A percentile compares a stretch with the other conserved stretches of the same genome.
Conservation (phyloP, 2,888 invertebrate genomes). For the Drosophila anomalata region DNA sequence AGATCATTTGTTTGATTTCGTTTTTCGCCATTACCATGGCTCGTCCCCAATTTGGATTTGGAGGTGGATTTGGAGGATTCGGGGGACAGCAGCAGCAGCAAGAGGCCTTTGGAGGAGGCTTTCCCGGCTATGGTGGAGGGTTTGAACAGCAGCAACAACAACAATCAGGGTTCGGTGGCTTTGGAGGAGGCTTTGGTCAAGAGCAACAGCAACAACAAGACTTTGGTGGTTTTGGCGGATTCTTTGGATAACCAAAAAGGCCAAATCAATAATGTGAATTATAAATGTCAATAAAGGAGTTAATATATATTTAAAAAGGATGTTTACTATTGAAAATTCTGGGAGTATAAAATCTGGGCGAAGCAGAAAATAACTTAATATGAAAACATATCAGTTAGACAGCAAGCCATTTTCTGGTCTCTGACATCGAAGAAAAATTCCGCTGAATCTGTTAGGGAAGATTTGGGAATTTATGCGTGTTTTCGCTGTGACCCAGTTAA, state of each 20-base stretch:
- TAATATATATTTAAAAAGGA: too few species aligned
- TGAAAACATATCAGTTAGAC: too few species aligned
- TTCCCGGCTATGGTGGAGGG: not conserved
- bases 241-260: too few species aligned
- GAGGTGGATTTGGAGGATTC: not conserved
- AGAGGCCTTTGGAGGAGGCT: not conserved
- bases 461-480: slow-evolving; percentile 10
- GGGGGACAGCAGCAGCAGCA: not conserved
- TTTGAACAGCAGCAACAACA: not conserved
- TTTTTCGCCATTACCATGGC: not conserved
- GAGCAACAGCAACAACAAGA: not conserved
- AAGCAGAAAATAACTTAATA: too few species aligned
- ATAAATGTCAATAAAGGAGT: too few species aligned
- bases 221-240: too few species aligned
- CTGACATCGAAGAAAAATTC: not conserved
- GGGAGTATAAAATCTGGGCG: too few species aligned
- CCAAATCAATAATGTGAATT: too few species aligned
- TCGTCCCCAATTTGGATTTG: not conserved
- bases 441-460: not conserved
- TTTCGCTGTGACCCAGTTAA: slow-evolving; percentile 54
- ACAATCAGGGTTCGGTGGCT: not conserved
- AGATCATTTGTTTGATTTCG: not conserved
- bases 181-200: not conserved
- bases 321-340: too few species aligned
- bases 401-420: not conserved